These are phyloP conservation scores for Campoplex nolae DNA, from an alignment of 2,888 invertebrate species.

Conservation along the genomic window DNA sequence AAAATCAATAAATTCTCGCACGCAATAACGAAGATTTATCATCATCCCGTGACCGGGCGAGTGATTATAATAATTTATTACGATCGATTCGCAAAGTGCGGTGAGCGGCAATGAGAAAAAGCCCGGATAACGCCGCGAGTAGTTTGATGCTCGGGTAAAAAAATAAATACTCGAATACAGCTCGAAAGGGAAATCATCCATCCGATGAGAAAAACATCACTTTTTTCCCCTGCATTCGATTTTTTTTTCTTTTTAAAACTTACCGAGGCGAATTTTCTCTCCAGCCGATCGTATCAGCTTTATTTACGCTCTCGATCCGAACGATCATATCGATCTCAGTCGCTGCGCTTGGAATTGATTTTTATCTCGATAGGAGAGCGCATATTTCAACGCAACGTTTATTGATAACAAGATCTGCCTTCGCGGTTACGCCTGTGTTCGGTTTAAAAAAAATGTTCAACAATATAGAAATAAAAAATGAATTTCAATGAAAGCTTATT, in stretches of 20 bases:
- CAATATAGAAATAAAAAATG: not conserved
- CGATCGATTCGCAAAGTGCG: conserved; percentile 47
- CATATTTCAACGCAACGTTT: not conserved
- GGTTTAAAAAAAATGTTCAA: not conserved
- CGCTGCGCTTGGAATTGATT: conserved; percentile 22
- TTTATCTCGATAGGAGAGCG: conserved; percentile 43
- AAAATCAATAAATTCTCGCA: conserved; percentile 34
- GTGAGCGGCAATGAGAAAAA: conserved; percentile 47
- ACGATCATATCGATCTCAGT: conserved; percentile 47
- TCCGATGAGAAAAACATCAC: not conserved
- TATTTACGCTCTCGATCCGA: conserved; percentile 31
- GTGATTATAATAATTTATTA: conserved; percentile 71
- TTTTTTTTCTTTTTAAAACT: not conserved
- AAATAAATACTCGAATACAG: not conserved
- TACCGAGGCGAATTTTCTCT: not conserved
- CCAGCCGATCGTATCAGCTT: conserved; percentile 27
- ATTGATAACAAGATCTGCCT: conserved; percentile 7
- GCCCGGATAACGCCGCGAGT: conserved; percentile 24
- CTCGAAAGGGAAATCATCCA: conserved; percentile 34
- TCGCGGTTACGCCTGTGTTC: not conserved
- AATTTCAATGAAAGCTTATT: not conserved
- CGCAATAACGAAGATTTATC: conserved; percentile 71
- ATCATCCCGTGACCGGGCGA: conserved; percentile 66
- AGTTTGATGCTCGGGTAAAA: conserved; percentile 10
- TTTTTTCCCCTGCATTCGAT: conserved; percentile 1